Evolutionary conservation across 2,113 vertebrate species (phyloP).

Genomic region (Callorhinus ursinus): DNA sequence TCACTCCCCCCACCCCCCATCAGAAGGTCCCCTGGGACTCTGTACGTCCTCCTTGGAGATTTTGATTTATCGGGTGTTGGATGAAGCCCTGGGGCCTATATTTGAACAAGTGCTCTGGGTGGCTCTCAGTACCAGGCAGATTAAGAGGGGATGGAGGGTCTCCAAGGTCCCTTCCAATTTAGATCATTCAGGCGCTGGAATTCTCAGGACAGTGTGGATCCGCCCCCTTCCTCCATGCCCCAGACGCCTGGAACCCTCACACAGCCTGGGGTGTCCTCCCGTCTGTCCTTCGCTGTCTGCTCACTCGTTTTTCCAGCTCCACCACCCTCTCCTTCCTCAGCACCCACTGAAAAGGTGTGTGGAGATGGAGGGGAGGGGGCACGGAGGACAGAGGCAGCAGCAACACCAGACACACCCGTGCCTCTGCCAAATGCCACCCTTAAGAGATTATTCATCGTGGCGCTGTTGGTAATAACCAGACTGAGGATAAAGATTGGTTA

Average conservation of each 20-base stretch:
- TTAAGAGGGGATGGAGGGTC: background rate
- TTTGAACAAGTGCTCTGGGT: background rate
- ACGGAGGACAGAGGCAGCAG: background rate
- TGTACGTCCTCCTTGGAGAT: background rate
- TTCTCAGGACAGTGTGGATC: background rate
- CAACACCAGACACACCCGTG: accelerated
- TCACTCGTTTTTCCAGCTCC: background rate
- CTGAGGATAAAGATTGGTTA: background rate
- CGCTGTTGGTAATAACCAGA: background rate
- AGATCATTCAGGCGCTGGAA: background rate
- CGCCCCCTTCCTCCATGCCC: background rate
- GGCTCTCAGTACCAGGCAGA: background rate
- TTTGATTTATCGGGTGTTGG: background rate
- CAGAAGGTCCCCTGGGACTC: background rate
- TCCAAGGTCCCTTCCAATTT: background rate
- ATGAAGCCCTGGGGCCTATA: background rate
- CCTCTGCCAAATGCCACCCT: background rate
- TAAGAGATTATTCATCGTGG: background rate
- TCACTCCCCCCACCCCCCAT: background rate
- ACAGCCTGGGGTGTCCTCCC: background rate
- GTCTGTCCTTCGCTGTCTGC: background rate
- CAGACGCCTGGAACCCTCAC: background rate
- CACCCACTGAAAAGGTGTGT: background rate
- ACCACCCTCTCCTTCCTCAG: background rate
- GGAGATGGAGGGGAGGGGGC: background rate